Percentiles rank a stretch among this genome's conserved stretches.
phyloP scores from a whole-genome alignment of 1,140 invertebrate genomes.

The Aradophagus sp. region DNA sequence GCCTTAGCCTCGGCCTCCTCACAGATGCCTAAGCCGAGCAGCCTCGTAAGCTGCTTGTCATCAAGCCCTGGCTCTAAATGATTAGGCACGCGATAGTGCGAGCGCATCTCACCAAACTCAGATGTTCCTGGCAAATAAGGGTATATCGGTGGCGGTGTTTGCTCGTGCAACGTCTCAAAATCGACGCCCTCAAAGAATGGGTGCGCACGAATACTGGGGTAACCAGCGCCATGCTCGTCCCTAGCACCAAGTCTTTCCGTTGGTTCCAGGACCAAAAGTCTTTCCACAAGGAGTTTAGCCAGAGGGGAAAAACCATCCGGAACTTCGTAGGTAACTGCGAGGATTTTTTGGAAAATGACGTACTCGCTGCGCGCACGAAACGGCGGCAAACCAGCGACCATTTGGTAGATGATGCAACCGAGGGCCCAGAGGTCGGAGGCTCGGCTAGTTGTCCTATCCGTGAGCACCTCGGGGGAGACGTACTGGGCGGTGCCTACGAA shows the following conservation, averaged over 20 bases:
- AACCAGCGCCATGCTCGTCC: constrained; percentile 82
- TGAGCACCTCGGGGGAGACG: constrained; percentile 96
- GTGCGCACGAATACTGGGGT: constrained; percentile 89
- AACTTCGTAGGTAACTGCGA: constrained; percentile 93
- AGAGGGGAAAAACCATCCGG: constrained; percentile 90
- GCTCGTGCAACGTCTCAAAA: constrained; percentile 86
- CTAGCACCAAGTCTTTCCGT: constrained; percentile 87
- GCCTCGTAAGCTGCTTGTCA: constrained; percentile 83
- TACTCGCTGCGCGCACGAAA: constrained; percentile 96
- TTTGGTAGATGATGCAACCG: constrained; percentile 98
- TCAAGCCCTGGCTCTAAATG: constrained; percentile 90
- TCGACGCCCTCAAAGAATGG: constrained; percentile 89
- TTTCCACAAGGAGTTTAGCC: constrained; percentile 90
- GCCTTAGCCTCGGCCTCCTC: constrained; percentile 22
- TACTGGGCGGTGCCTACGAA: constrained; percentile 99
- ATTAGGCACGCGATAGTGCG: constrained; percentile 81
- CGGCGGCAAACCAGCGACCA: constrained; percentile 93
- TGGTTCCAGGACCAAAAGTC: constrained; percentile 89
- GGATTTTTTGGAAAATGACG: constrained; percentile 97
- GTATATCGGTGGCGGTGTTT: constrained; percentile 88
- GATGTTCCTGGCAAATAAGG: constrained; percentile 88
- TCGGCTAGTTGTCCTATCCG: constrained; percentile 84
- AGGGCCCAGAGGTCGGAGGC: constrained; percentile 98
- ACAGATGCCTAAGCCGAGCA: constrained; percentile 82
- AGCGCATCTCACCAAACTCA: constrained; percentile 81